Conservation (phyloP, 2,888 invertebrate genomes). For the Anarsia innoxiella region DNA sequence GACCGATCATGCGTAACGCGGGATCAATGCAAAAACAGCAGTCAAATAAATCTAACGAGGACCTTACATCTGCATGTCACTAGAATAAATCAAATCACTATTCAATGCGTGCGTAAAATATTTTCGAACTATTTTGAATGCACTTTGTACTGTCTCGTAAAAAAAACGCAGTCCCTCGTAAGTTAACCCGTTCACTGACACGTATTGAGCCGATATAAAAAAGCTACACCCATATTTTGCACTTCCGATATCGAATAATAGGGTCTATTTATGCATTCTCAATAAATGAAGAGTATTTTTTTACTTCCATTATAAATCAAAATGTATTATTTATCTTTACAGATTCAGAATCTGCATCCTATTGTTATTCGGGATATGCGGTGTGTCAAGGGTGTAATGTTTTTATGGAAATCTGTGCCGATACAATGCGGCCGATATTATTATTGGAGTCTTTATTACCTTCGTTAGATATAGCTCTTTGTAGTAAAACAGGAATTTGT, state of each 20-base stretch:
- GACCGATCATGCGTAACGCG: conserved; percentile 67
- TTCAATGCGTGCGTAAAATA: conserved; percentile 72
- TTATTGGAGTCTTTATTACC: conserved; percentile 7
- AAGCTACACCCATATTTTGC: conserved; percentile 76
- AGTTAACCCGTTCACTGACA: conserved; percentile 72
- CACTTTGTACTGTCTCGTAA: conserved; percentile 32
- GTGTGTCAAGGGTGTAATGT: conserved; percentile 74
- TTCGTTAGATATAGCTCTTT: not conserved
- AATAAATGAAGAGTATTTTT: conserved; percentile 74
- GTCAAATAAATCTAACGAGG: conserved; percentile 74
- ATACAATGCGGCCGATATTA: conserved; percentile 37
- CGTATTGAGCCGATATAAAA: conserved; percentile 64
- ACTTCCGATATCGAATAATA: conserved; percentile 71
- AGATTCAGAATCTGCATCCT: conserved; percentile 73
- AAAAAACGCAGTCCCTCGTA: conserved; percentile 58
- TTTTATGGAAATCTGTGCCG: conserved; percentile 51
- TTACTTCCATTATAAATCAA: conserved; percentile 73
- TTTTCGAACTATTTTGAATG: conserved; percentile 73
- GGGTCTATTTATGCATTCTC: conserved; percentile 75
- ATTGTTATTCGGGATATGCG: conserved; percentile 71
- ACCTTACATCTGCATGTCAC: conserved; percentile 72
- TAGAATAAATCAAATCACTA: conserved; percentile 74
- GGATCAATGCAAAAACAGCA: conserved; percentile 67
- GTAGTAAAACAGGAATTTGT: conserved; percentile 1
- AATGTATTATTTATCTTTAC: conserved; percentile 75